Conservation (phyloP, 2,113 vertebrate species). For the Dissostichus mawsoni region DNA sequence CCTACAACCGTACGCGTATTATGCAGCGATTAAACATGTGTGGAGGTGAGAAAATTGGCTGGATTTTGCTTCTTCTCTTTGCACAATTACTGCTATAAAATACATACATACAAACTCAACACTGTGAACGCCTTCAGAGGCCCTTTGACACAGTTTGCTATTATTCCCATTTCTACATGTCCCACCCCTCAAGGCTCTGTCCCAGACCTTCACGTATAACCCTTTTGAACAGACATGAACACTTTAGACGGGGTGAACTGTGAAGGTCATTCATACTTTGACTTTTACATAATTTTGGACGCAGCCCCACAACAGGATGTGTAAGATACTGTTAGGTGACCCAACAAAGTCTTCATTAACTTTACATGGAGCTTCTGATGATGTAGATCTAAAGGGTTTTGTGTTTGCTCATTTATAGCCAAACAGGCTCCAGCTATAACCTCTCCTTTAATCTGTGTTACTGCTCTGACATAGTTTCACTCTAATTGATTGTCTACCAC, state of each 20-base stretch:
- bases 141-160: neutral
- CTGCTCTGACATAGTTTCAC: slow-evolving; percentile 66
- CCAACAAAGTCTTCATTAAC: slow-evolving; percentile 2
- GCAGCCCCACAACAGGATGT: neutral
- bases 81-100: neutral
- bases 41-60: neutral
- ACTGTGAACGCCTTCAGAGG: neutral
- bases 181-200: neutral
- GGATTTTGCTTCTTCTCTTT: neutral
- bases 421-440: slow-evolving; percentile 41
- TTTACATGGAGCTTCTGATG: neutral
- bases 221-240: neutral
- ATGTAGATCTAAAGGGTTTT: slow-evolving; percentile 23
- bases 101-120: no score
- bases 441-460: slow-evolving; percentile 67
- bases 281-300: neutral
- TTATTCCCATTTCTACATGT: neutral
- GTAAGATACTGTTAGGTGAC: slow-evolving; percentile 11
- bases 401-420: slow-evolving; percentile 47
- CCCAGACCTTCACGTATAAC: neutral
- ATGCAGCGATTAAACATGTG: neutral
- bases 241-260: neutral
- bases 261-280: neutral
- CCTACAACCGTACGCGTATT: neutral
- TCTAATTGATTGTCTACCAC: slow-evolving; percentile 78